Percentiles rank a stretch among this genome's conserved stretches.
These are phyloP conservation scores for Drosophila meridionalis DNA, from an alignment of 2,888 invertebrate species.

Conservation along the genomic window DNA sequence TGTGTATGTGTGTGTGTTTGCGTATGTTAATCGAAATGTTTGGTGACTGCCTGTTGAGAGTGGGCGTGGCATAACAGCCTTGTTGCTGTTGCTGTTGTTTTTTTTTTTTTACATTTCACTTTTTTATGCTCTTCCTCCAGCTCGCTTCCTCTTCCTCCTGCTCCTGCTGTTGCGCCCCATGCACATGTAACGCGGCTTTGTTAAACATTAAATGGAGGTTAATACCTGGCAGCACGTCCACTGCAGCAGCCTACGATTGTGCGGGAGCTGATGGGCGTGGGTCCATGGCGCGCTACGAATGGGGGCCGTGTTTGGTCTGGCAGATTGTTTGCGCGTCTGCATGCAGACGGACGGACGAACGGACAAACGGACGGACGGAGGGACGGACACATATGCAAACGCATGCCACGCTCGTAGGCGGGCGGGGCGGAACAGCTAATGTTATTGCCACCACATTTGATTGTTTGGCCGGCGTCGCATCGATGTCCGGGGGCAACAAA, in stretches of 20 bases:
- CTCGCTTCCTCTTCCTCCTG: background rate
- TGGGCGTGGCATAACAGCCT: slow-evolving; percentile 41
- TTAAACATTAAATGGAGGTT: slow-evolving; percentile 79
- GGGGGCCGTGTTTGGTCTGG: slow-evolving; percentile 26
- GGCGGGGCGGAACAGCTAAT: slow-evolving; percentile 49
- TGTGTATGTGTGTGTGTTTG: slow-evolving; percentile 69
- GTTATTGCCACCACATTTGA: slow-evolving; percentile 77
- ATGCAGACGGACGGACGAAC: slow-evolving; percentile 25
- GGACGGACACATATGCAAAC: no score
- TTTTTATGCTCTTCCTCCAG: slow-evolving; percentile 17
- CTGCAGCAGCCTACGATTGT: slow-evolving; percentile 48
- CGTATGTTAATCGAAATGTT: slow-evolving; percentile 80
- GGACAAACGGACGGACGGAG: no score
- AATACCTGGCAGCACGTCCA: slow-evolving; percentile 77
- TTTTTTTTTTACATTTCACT: slow-evolving; percentile 16
- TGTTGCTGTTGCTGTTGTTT: background rate
- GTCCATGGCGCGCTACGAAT: background rate
- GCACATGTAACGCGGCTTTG: slow-evolving; percentile 75
- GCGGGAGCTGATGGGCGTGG: background rate
- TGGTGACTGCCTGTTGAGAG: slow-evolving; percentile 53
- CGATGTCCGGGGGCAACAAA: slow-evolving; percentile 44
- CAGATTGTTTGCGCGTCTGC: slow-evolving; percentile 49
- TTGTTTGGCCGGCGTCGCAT: slow-evolving; percentile 61
- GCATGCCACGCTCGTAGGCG: no score
- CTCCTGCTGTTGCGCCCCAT: slow-evolving; percentile 19